Evolutionary conservation across 2,113 vertebrate species (phyloP).

Genomic region (Microcebus jonahi): DNA sequence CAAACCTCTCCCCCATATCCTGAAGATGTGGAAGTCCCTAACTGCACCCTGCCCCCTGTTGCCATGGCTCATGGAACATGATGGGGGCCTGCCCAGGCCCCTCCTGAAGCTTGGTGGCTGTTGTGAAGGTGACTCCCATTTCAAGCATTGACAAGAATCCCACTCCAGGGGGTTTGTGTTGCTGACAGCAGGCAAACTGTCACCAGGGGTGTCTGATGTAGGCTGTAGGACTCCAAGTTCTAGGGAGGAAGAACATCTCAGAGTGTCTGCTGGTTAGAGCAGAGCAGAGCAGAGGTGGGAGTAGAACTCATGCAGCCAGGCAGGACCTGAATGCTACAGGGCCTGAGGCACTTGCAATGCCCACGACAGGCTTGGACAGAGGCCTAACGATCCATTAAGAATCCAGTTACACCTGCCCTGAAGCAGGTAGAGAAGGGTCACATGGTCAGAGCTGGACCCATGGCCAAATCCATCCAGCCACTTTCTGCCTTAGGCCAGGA

Average conservation of each 20-base stretch:
- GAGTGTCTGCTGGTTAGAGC: neutral
- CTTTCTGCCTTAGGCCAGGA: neutral
- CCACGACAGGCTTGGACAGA: neutral
- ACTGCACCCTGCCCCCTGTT: neutral
- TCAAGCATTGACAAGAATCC: neutral
- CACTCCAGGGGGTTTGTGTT: neutral
- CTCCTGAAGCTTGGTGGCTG: no score
- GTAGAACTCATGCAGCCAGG: neutral
- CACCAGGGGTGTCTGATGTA: neutral
- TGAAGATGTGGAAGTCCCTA: neutral
- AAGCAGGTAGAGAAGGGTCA: neutral
- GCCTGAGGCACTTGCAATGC: neutral
- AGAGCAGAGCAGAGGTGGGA: neutral
- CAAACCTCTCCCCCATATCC: neutral
- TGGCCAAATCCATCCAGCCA: neutral
- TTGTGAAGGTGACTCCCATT: neutral
- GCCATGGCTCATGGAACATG: neutral
- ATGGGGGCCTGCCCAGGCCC: fast-evolving
- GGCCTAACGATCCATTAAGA: neutral
- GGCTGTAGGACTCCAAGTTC: neutral
- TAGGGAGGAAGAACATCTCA: neutral
- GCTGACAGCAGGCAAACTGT: neutral
- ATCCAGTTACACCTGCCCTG: neutral
- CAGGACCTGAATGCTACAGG: neutral
- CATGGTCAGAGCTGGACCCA: neutral